Percentiles rank a stretch among this genome's conserved stretches.
These are phyloP conservation scores for Dynastes grantii DNA, from an alignment of 2,888 invertebrate species.

Conservation along the genomic window DNA sequence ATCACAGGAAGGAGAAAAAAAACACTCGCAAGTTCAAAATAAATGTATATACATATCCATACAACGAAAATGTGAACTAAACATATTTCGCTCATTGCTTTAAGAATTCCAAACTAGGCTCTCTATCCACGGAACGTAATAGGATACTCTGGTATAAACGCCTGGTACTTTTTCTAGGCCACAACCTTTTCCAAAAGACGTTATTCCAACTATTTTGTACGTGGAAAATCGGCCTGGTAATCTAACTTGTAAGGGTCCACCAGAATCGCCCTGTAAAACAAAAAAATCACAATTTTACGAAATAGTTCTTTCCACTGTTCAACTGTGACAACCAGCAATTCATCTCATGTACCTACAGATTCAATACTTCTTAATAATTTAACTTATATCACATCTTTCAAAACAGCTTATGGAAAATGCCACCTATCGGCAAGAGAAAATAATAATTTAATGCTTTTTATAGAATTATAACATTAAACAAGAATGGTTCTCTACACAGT, in stretches of 20 bases:
- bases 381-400: too few species aligned
- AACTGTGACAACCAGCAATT: too few species aligned
- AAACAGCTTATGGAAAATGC: too few species aligned
- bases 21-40: slow-evolving; percentile 17
- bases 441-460: too few species aligned
- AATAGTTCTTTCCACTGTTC: not conserved
- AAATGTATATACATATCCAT: not conserved
- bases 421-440: too few species aligned
- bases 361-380: too few species aligned
- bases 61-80: not conserved
- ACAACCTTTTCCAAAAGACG: slow-evolving; percentile 51
- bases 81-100: slow-evolving; percentile 7
- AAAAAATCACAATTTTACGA: not conserved
- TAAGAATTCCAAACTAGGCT: slow-evolving; percentile 47
- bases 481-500: too few species aligned
- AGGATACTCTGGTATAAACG: slow-evolving; percentile 51
- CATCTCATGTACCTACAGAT: too few species aligned
- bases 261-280: slow-evolving; percentile 74
- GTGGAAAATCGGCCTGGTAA: slow-evolving; percentile 27
- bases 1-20: slow-evolving; percentile 24
- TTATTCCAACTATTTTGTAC: slow-evolving; percentile 49
- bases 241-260: slow-evolving; percentile 73
- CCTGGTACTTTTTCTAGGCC: slow-evolving; percentile 49
- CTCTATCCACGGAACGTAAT: slow-evolving; percentile 51
- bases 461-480: too few species aligned